phyloP scores from a whole-genome alignment of 2,113 vertebrate genomes.

The Xenotilapia longispinis region DNA sequence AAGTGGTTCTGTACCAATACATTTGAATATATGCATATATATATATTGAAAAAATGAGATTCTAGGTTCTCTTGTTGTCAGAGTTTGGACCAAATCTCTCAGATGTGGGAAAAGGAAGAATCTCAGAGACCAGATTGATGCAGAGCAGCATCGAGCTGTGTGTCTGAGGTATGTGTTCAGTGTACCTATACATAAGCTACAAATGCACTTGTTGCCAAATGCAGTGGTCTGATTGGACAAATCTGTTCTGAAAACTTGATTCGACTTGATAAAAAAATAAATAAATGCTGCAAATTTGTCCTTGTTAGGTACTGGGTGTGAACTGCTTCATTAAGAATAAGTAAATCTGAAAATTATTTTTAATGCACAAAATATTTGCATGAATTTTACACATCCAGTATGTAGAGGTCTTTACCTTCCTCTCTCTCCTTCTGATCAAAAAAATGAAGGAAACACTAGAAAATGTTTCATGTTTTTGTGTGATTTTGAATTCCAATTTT shows the following conservation, averaged over 20 bases:
- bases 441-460: background rate
- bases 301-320: background rate
- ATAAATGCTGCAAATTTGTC: background rate
- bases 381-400: background rate
- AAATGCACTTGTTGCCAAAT: background rate
- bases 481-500: background rate
- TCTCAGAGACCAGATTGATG: background rate
- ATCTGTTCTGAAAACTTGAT: background rate
- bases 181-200: background rate
- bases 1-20: background rate
- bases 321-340: background rate
- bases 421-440: background rate
- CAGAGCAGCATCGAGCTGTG: background rate
- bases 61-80: background rate
- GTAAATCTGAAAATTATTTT: background rate
- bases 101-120: background rate
- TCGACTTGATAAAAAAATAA: background rate
- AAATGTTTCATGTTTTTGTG: background rate
- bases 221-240: background rate
- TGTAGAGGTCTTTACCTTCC: background rate
- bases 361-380: background rate
- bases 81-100: background rate
- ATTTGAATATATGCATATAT: background rate
- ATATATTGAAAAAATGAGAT: background rate
- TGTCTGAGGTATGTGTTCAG: background rate